phyloP scores from a whole-genome alignment of 1,140 invertebrate genomes.

The Drosophila santomea region DNA sequence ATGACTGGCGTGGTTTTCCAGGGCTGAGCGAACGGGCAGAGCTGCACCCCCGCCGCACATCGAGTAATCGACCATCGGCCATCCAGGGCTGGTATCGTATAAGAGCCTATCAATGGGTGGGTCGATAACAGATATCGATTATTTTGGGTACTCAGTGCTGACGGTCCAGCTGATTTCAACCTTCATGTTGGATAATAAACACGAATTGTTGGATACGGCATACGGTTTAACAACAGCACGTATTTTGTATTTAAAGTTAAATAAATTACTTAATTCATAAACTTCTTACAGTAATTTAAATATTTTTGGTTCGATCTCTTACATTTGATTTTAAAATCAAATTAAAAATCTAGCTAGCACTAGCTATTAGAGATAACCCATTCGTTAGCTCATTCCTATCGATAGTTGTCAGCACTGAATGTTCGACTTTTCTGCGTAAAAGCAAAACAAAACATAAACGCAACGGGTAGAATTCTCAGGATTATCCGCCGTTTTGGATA shows the following conservation, averaged over 20 bases:
- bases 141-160: slow-evolving; percentile 1
- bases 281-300: too few species aligned
- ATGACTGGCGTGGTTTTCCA: slow-evolving; percentile 84
- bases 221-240: neutral
- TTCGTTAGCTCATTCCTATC: neutral
- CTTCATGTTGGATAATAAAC: neutral
- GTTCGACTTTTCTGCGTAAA: neutral
- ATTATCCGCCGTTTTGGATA: slow-evolving; percentile 10
- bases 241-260: too few species aligned
- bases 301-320: too few species aligned
- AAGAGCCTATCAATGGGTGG: neutral
- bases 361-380: neutral
- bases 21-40: slow-evolving; percentile 54
- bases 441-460: slow-evolving; percentile 19
- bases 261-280: too few species aligned
- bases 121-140: slow-evolving; percentile 10
- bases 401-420: neutral
- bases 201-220: too few species aligned
- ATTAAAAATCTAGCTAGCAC: neutral
- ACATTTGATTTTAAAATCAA: neutral
- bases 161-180: neutral
- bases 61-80: slow-evolving; percentile 35
- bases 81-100: slow-evolving; percentile 2
- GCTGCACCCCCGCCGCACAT: slow-evolving; percentile 51
- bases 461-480: slow-evolving; percentile 11